phyloP scores from a whole-genome alignment of 1,140 invertebrate genomes.

The Galleria mellonella region DNA sequence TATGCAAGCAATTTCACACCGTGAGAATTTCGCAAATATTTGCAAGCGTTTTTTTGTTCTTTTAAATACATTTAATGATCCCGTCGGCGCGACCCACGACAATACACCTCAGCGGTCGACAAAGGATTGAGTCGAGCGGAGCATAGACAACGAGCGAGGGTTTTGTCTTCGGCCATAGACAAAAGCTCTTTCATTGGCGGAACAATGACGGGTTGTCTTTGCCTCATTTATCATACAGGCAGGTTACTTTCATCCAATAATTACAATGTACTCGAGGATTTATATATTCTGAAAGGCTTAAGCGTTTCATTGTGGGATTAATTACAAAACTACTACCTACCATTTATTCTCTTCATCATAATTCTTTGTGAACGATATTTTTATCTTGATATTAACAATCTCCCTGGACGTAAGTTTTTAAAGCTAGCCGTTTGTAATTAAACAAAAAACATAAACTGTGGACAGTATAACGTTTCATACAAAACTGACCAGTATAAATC shows the following conservation, averaged over 20 bases:
- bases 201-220: constrained; percentile 55
- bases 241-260: constrained; percentile 68
- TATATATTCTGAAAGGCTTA: constrained; percentile 25
- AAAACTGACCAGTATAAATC: no score
- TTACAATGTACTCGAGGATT: constrained; percentile 52
- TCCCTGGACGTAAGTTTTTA: no score
- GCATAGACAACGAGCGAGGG: constrained; percentile 53
- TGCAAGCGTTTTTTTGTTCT: constrained; percentile 23
- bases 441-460: no score
- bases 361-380: constrained; percentile 13
- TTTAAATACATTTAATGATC: constrained; percentile 54
- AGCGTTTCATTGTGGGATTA: constrained; percentile 33
- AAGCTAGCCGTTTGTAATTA: no score
- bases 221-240: constrained; percentile 68
- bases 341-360: constrained; percentile 31
- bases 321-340: constrained; percentile 34
- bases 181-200: constrained; percentile 62
- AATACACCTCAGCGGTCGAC: constrained; percentile 47
- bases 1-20: constrained; percentile 11
- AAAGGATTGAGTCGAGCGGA: constrained; percentile 44
- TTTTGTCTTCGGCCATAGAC: constrained; percentile 61
- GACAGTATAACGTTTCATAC: no score
- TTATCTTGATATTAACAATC: not conserved
- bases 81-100: constrained; percentile 37
- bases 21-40: constrained; percentile 42